Evolutionary conservation across 2,888 invertebrate species (phyloP), one percentile per base, ranked within the genome.

Genomic region (Slavum lentiscoides): DNA sequence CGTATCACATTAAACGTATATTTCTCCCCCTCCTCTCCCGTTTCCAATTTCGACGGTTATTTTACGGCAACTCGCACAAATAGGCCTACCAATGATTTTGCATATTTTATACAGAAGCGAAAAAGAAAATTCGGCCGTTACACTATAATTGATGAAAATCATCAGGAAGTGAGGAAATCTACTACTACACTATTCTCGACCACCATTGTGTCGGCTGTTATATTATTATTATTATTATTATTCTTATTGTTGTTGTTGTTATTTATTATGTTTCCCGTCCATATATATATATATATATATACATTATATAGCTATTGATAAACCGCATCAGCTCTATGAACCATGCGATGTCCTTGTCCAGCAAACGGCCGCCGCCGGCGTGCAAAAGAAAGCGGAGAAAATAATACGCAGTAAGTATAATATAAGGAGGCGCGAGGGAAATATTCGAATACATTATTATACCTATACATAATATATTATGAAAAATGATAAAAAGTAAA

Each of bases 151-250:
- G 55, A 72, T 80, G 72, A 39, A 70, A 72, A 80, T 72, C 80
- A 80, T 80, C 80, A 72, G 80, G 77, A 77, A 77, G 39, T 77
- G 70, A 77, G 77, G 80, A 80, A 70, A 72, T 80, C 64, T 80
- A 72, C 30, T 2, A 30, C 30, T 4, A 30, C 30, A 30, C 72
- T 39, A 80, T 72, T 61, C 70, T 72, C 53, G 23, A 23, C 53
- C 37, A 11, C 37, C 39, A 58, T 64, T n/a, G n/a, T 43, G 43
- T 43, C 43, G 9, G 43, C 43, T 6, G 43, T 43, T 30, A 30
- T 43, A 9, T 53, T 62, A 74, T 49, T 61, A 61, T 69, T 76
- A 9, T 53, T 76, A n/a, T 61, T 70, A 53, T 62, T 70, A 9
- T 43, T 43, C 0, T 43, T 9, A 9, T 75, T 75, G 7, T 43